These are phyloP conservation scores for Lutjanus erythropterus DNA, from an alignment of 2,113 vertebrate species.

Conservation along the genomic window DNA sequence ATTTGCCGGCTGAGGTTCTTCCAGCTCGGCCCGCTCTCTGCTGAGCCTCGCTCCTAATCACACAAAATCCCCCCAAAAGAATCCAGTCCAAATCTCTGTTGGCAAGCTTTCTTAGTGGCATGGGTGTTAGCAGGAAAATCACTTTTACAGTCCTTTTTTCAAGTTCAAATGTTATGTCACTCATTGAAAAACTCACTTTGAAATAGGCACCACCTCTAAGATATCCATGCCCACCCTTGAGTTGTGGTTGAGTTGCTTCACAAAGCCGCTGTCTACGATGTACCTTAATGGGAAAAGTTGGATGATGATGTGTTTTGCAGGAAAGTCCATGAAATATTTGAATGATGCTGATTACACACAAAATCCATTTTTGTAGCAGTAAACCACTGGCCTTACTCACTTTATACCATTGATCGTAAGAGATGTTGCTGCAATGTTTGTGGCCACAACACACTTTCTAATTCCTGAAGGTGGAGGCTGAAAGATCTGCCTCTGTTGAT, in stretches of 20 bases:
- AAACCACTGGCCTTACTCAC: constrained; percentile 75
- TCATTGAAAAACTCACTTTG: constrained; percentile 88
- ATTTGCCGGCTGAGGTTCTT: constrained; percentile 92
- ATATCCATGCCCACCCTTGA: constrained; percentile 94
- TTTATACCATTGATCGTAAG: constrained; percentile 95
- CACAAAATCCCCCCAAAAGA: constrained; percentile 17
- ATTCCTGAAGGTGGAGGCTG: constrained; percentile 91
- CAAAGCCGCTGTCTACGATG: constrained; percentile 96
- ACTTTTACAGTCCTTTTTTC: background rate
- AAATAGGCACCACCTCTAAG: constrained; percentile 96
- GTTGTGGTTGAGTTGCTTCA: constrained; percentile 97
- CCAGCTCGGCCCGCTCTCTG: constrained; percentile 95
- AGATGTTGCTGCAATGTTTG: constrained; percentile 97
- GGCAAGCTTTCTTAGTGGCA: background rate
- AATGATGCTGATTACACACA: background rate
- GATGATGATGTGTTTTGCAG: background rate
- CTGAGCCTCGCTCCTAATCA: constrained; percentile 91
- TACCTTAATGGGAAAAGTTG: constrained; percentile 83
- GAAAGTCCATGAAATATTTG: background rate
- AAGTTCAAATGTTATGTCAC: background rate
- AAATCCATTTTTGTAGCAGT: background rate
- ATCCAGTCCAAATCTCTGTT: constrained; percentile 5
- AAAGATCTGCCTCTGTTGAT: constrained; percentile 97
- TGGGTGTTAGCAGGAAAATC: background rate
- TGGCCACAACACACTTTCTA: constrained; percentile 96